Conservation (phyloP, 2,888 invertebrate species). For the Osmoderma eremita region DNA sequence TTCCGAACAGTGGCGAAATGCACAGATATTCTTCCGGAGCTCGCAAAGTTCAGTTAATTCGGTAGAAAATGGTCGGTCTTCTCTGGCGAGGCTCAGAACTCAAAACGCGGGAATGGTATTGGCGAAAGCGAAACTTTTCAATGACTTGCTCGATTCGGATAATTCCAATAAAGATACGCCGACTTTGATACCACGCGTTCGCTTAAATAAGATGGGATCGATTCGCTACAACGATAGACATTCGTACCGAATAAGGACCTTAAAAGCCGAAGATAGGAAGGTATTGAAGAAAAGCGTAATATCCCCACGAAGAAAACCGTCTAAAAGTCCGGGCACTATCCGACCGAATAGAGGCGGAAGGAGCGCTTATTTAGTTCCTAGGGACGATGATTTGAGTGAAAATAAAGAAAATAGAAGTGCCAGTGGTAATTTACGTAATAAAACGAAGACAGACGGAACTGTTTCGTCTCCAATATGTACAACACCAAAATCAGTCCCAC, state of each 20-base stretch:
- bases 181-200: conserved; percentile 39
- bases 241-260: conserved; percentile 50
- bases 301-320: conserved; percentile 54
- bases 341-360: conserved; percentile 48
- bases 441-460: conserved; percentile 5
- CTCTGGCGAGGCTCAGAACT: conserved; percentile 75
- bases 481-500: conserved; percentile 64
- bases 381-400: conserved; percentile 25
- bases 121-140: conserved; percentile 81
- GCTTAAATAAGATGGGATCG: conserved; percentile 50
- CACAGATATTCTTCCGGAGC: conserved; percentile 60
- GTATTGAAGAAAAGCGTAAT: conserved; percentile 51
- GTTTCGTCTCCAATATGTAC: conserved; percentile 47
- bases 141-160: conserved; percentile 62
- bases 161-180: conserved; percentile 42
- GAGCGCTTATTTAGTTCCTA: background rate
- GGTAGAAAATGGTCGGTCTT: conserved; percentile 73
- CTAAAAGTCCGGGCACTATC: conserved; percentile 46
- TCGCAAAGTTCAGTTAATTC: conserved; percentile 69
- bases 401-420: conserved; percentile 47
- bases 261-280: conserved; percentile 54
- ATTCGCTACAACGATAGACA: conserved; percentile 48
- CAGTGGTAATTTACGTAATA: conserved; percentile 5
- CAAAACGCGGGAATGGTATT: conserved; percentile 85
- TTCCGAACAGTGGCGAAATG: conserved; percentile 62